A percentile compares a stretch with the other conserved stretches of the same genome.
Conservation (phyloP, 2,888 invertebrate species). For the Conomelus anceps region DNA sequence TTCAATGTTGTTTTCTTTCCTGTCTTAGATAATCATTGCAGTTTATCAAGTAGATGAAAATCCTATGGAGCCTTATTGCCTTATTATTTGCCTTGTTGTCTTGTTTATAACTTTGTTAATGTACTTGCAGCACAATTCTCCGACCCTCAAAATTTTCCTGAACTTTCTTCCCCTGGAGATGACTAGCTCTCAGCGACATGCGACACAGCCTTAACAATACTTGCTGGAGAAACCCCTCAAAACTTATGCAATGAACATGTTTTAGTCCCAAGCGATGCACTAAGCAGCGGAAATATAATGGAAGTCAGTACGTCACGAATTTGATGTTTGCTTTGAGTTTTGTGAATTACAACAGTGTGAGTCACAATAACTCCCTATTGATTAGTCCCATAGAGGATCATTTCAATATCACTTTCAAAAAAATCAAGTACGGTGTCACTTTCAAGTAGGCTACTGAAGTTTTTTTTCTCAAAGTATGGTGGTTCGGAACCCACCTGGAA, state of each 20-base stretch:
- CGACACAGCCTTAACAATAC: neutral
- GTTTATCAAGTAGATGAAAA: neutral
- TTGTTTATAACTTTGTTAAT: neutral
- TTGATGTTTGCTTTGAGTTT: neutral
- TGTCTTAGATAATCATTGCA: neutral
- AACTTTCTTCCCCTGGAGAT: neutral
- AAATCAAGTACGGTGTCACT: too few species aligned
- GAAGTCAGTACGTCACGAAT: neutral
- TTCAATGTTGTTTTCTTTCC: neutral
- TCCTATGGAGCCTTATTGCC: neutral
- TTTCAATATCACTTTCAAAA: too few species aligned
- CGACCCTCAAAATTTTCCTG: neutral
- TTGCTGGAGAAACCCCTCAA: neutral
- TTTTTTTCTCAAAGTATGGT: too few species aligned
- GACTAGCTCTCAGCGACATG: neutral
- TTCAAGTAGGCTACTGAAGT: too few species aligned
- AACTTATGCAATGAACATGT: neutral
- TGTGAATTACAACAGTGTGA: too few species aligned
- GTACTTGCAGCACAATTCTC: neutral
- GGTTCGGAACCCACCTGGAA: too few species aligned
- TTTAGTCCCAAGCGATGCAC: neutral
- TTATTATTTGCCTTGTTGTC: neutral
- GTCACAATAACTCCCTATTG: too few species aligned
- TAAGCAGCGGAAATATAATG: neutral
- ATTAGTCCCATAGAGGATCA: too few species aligned